A percentile compares a stretch with the other conserved stretches of the same genome.
Evolutionary conservation across 35 echinoderm and acorn worm species (phyloP).

Genomic region (Diadema setosum): DNA sequence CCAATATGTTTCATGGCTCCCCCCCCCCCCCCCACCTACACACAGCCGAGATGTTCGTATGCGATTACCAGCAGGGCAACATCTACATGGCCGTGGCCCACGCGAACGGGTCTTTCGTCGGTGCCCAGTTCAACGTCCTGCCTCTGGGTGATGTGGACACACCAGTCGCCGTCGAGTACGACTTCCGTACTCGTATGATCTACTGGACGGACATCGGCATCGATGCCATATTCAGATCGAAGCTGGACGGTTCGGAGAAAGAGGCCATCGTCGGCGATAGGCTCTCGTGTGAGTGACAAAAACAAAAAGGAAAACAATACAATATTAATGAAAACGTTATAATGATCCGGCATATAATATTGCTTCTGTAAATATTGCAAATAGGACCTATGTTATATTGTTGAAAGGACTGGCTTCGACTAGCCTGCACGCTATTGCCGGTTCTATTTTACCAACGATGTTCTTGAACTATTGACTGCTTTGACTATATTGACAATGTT

Average conservation of each 20-base stretch:
- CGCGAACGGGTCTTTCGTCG: neutral
- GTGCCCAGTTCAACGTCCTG: neutral
- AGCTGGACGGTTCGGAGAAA: neutral
- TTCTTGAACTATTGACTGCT: too few relatives aligned
- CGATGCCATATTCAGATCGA: neutral
- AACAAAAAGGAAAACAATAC: too few relatives aligned
- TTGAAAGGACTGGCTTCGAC: too few relatives aligned
- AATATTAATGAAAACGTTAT: too few relatives aligned
- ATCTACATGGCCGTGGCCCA: neutral
- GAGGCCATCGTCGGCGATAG: neutral
- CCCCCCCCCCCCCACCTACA: neutral
- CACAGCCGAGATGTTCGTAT: neutral
- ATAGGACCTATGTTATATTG: too few relatives aligned
- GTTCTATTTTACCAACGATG: too few relatives aligned
- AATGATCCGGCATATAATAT: too few relatives aligned
- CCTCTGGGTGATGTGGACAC: neutral
- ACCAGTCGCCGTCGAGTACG: neutral
- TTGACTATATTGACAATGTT: too few relatives aligned
- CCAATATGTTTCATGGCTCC: too few relatives aligned
- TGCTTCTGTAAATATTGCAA: too few relatives aligned
- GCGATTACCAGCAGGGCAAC: neutral
- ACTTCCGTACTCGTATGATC: neutral
- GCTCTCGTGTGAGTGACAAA: neutral
- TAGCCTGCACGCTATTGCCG: too few relatives aligned
- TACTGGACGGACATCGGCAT: neutral